Evolutionary conservation across 2,113 vertebrate genomes (phyloP).

Genomic region (Pterocles orientalis): DNA sequence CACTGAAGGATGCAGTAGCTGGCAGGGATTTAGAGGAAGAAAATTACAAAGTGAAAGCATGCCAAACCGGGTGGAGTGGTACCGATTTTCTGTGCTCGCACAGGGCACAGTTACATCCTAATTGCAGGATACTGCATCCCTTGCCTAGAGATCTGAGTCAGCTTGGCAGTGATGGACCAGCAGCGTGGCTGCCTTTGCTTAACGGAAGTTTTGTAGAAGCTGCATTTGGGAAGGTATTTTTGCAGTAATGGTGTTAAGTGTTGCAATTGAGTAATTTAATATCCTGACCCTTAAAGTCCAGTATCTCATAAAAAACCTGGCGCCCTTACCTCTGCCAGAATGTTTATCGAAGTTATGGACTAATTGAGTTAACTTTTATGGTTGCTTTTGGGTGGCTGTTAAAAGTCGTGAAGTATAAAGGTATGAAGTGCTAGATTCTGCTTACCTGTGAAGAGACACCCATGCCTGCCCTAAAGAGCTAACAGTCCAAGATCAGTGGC

Average conservation of each 20-base stretch:
- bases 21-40: neutral
- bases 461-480: neutral
- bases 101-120: neutral
- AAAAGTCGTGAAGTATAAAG: neutral
- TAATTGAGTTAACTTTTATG: neutral
- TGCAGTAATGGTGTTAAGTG: neutral
- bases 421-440: neutral
- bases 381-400: neutral
- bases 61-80: accelerated
- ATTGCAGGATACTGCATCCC: neutral
- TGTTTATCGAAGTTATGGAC: neutral
- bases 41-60: neutral
- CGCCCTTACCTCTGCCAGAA: neutral
- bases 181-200: neutral
- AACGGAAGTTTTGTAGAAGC: neutral
- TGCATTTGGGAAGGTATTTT: neutral
- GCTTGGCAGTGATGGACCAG: neutral
- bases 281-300: neutral
- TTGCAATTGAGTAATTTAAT: constrained; percentile 1
- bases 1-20: neutral
- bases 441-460: accelerated
- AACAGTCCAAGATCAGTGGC: neutral
- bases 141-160: constrained; percentile 16
- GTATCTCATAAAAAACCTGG: neutral
- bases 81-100: neutral